Base-by-base conservation (phyloP, 2,888 invertebrate genomes). In the Neoascia interrupta region DNA sequence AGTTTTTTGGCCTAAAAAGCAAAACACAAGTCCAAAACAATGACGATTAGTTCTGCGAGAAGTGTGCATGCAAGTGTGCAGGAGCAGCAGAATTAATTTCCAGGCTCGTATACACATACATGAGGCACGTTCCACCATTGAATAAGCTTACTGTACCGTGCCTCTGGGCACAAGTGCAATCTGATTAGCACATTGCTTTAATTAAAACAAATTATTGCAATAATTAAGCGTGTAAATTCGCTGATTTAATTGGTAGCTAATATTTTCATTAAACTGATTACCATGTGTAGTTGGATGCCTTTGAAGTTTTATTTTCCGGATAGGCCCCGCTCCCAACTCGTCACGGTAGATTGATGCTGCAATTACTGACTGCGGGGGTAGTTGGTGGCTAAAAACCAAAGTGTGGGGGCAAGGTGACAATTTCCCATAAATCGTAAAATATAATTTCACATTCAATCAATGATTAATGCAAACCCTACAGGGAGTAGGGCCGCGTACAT, bases 191-290 rank as follows among this genome's bases (percentile, higher is more conserved):
- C 61, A 61, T 60, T 47, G 34, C 47, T 61, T 61, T 74, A 69
- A 75, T 70, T 63, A 70, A 75, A 75, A 70, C 51, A 70, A 63
- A 75, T 69, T 69, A 75, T 63, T 37, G 63, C 56, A 63, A 75
- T 69, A 69, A 75, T 75, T 75, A 69, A 51, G 51, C 69, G 28
- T 63, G 54, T 51, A 63, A 75, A 69, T 69, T 69, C 61, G 21
- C 28, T 56, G 49, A 51, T 56, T 63, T 63, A 69, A 75, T 75
- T 75, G 69, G 47, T 41, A 56, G 47, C 68, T 54, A 68, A 74
- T 61, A 69, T 41, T 69, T 75, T 75, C 68, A 68, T 68, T 74
- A 49, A 49, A 54, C 60, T 61, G 68, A 53, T 68, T 64, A 64
- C n/a, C n/a, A n/a, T n/a, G n/a, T n/a, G n/a, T 54, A 21, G 51